Evolutionary conservation across 2,797 vertebrate genomes (phyloP), one percentile per base, ranked within the genome.

Genomic region (Neopelma chrysocephalum): DNA sequence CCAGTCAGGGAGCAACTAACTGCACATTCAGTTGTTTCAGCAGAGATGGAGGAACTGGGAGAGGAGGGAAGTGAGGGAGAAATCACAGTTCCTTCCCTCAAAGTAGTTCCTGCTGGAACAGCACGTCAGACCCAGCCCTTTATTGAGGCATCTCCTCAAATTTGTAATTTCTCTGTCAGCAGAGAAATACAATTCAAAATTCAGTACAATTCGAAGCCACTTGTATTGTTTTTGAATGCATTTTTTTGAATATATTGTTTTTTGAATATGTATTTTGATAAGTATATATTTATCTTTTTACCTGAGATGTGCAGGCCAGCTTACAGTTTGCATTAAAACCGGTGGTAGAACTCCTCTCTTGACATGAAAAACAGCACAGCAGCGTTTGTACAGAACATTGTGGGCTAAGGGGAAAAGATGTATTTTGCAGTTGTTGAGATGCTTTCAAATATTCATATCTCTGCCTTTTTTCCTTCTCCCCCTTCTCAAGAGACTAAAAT

Each of bases 401-500:
- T 12, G 5, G 40, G 61, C 54, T 71, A 29, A 58, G 29, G 26
- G 50, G 26, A 11, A 70, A 69, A 70, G 43, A 20, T 6, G 5
- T 47, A 2, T 65, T 84, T 84, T 72, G 9, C 5, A 9, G 60
- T 81, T 57, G 26, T 71, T 61, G 31, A 72, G 42, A 12, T 76
- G 36, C n/a, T 88, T 90, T 70, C n/a, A 82, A 2, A 53, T 73
- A 70, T 48, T 93, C 32, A 1, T 65, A 10, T 79, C 15, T 76
- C n/a, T 93, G 48, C n/a, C 32, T 90, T 89, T 70, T 69, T 48
- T 72, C 38, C 38, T 43, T 51, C 36, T 31, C 13, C 34, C 12
- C 31, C 73, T 95, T 88, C 72, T 93, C 58, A 32, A 50, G 57
- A 54, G 79, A 70, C 31, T 34, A 16, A 36, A 87, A 85, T 76